These are phyloP conservation scores for Astur gentilis DNA, from an alignment of 2,113 vertebrate genomes.

Conservation along the genomic window DNA sequence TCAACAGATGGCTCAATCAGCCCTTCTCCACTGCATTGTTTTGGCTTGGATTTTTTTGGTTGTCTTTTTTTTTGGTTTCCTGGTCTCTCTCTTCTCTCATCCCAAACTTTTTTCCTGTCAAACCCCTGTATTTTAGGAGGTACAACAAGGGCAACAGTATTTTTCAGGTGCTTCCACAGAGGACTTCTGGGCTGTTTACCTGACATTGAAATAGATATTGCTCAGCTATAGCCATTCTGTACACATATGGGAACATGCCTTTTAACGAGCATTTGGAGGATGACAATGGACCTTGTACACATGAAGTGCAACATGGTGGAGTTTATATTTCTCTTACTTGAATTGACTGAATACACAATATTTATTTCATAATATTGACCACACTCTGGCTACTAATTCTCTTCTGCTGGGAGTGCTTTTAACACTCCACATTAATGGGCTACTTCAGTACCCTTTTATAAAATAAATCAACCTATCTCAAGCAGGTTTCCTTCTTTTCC, in stretches of 20 bases:
- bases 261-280: background rate
- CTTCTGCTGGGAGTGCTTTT: background rate
- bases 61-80: background rate
- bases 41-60: background rate
- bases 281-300: background rate
- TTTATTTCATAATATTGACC: background rate
- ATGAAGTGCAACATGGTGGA: background rate
- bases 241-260: background rate
- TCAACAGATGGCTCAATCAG: background rate
- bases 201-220: rapidly evolving
- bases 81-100: background rate
- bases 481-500: background rate
- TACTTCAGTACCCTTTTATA: background rate
- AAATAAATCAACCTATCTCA: slow-evolving; percentile 12
- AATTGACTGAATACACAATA: background rate
- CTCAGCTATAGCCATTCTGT: background rate
- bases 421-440: background rate
- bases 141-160: background rate
- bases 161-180: background rate
- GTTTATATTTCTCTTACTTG: background rate
- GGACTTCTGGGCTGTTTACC: background rate
- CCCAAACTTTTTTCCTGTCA: background rate
- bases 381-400: background rate
- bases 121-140: background rate
- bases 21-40: background rate